Evolutionary conservation across 2,113 vertebrate species (phyloP).

Genomic region (Geococcyx californianus): DNA sequence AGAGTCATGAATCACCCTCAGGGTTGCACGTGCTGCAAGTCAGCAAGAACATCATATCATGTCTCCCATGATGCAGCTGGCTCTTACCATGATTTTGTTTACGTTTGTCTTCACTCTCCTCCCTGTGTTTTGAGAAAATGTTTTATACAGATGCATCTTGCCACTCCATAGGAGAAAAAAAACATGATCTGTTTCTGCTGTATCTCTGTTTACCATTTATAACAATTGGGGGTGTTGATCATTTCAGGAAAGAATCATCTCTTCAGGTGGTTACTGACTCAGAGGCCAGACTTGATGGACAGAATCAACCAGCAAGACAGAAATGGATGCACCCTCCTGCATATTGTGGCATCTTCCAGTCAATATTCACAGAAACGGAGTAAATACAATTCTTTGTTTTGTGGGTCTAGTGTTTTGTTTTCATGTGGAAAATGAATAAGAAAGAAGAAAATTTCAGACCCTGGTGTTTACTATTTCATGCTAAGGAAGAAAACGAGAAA

Average conservation of each 20-base stretch:
- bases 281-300: slow-evolving; percentile 66
- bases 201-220: background rate
- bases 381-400: background rate
- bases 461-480: background rate
- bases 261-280: slow-evolving; percentile 72
- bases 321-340: slow-evolving; percentile 73
- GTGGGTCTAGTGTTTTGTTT: background rate
- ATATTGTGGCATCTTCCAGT: slow-evolving; percentile 68
- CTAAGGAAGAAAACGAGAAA: background rate
- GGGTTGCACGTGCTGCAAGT: background rate
- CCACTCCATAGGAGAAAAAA: background rate
- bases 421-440: background rate
- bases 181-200: background rate
- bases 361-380: slow-evolving; percentile 71
- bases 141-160: background rate
- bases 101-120: background rate
- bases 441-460: background rate
- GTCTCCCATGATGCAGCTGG: background rate
- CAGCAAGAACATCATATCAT: rapidly evolving
- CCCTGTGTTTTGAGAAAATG: rapidly evolving
- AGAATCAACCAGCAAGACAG: slow-evolving; percentile 76
- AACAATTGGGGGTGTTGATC: background rate
- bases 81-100: background rate
- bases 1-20: background rate
- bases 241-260: slow-evolving; percentile 73